phyloP scores from a whole-genome alignment of 2,888 invertebrate genomes.

The Lottia scabra region DNA sequence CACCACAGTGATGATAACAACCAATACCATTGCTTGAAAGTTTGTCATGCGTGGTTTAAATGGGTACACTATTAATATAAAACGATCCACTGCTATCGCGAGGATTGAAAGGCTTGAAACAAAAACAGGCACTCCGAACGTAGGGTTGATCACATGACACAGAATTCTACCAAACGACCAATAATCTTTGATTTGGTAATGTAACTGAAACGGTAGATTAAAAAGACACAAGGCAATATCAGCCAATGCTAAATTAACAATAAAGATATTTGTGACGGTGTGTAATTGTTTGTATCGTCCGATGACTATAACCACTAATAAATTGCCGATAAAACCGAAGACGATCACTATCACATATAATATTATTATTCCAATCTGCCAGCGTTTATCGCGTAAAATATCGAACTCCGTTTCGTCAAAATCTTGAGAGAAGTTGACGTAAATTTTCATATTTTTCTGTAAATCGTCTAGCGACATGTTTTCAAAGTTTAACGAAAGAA shows the following conservation, averaged over 20 bases:
- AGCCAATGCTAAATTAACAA: constrained; percentile 61
- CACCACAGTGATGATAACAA: constrained; percentile 45
- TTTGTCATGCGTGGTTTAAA: constrained; percentile 56
- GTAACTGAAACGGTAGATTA: constrained; percentile 65
- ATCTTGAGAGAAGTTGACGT: constrained; percentile 42
- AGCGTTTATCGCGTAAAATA: constrained; percentile 49
- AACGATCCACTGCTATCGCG: constrained; percentile 66
- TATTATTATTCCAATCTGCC: constrained; percentile 57
- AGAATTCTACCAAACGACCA: constrained; percentile 64
- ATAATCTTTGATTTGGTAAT: constrained; percentile 63
- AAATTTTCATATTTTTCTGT: constrained; percentile 55
- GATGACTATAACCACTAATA: constrained; percentile 59
- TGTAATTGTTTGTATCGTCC: constrained; percentile 55
- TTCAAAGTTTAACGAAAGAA: constrained; percentile 35
- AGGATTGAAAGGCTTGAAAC: constrained; percentile 64
- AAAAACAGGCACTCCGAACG: constrained; percentile 66
- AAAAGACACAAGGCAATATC: constrained; percentile 65
- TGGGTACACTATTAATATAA: constrained; percentile 65
- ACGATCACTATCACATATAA: constrained; percentile 61
- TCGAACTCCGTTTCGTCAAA: constrained; percentile 53
- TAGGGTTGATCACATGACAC: constrained; percentile 62
- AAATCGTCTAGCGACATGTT: constrained; percentile 73
- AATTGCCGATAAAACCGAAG: constrained; percentile 61
- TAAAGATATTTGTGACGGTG: constrained; percentile 65
- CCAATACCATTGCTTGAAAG: constrained; percentile 47